Conservation (phyloP, 2,113 vertebrate species). For the Ancistrus triradiatus region DNA sequence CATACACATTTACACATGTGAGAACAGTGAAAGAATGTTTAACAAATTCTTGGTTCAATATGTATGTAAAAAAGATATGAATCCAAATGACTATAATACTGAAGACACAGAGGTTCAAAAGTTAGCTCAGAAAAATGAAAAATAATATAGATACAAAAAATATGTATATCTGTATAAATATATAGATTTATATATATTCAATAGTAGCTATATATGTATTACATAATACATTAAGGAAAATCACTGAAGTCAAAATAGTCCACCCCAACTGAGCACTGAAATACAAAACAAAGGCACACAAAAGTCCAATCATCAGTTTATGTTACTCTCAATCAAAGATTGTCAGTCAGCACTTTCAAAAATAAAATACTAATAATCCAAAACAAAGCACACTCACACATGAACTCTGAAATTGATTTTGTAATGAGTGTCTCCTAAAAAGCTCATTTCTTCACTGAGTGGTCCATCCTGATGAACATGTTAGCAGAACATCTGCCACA, state of each 20-base stretch:
- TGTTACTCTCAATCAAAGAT: slow-evolving; percentile 60
- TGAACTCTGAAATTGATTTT: slow-evolving; percentile 47
- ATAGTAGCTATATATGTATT: slow-evolving; percentile 62
- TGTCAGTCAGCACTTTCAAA: slow-evolving; percentile 67
- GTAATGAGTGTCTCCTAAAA: slow-evolving; percentile 45
- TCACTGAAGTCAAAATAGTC: slow-evolving; percentile 48
- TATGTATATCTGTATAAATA: slow-evolving; percentile 79
- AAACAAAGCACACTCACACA: slow-evolving; percentile 43
- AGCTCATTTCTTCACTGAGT: slow-evolving; percentile 53
- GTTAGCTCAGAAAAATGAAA: slow-evolving; percentile 56
- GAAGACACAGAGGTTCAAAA: slow-evolving; percentile 63
- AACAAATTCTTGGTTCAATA: slow-evolving; percentile 83
- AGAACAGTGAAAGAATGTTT: slow-evolving; percentile 81
- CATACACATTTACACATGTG: slow-evolving; percentile 75
- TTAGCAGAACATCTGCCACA: slow-evolving; percentile 30
- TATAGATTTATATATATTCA: slow-evolving; percentile 57
- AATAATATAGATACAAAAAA: slow-evolving; percentile 68
- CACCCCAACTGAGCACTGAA: slow-evolving; percentile 38
- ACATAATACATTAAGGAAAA: slow-evolving; percentile 65
- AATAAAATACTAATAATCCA: slow-evolving; percentile 46
- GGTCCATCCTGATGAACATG: slow-evolving; percentile 39
- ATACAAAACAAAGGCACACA: slow-evolving; percentile 63
- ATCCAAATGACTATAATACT: slow-evolving; percentile 70
- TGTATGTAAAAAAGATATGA: slow-evolving; percentile 84
- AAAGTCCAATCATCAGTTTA: slow-evolving; percentile 48